Base-by-base conservation (phyloP, 2,797 vertebrate species). In the Eulemur rubriventer region DNA sequence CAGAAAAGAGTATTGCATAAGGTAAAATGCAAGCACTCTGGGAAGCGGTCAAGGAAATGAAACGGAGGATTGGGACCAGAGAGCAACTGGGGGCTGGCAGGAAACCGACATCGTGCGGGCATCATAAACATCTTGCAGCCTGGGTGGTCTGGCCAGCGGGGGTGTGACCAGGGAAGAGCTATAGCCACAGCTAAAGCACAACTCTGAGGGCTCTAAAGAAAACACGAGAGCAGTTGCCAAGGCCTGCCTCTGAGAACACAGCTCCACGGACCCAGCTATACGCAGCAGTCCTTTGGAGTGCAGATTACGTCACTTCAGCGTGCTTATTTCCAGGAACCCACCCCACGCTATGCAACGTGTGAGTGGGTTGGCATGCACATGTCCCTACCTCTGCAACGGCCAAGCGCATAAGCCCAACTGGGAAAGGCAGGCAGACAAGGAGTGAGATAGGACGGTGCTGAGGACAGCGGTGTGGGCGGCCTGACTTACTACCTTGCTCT, bases 401-500 rank as follows among this genome's bases (percentile, higher is more conserved):
- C 70, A 22, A 46, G 16, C n/a, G 16, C 2, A 11, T 3, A 7
- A n/a, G 22, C 43, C 63, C 4, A 16, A 22, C 12, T 0, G 7
- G 13, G 73, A 33, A 43, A 18, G n/a, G 55, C 35, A 72, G 73
- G 55, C 16, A 13, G 69, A 26, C 3, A 4, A 86, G 93, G 46
- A 92, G 65, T 48, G 8, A 52, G 72, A 82, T 18, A 48, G 75
- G 85, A 63, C 73, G 41, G 75, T n/a, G 26, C 30, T 10, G 11
- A 55, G 30, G 55, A 28, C 33, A 38, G 81, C 46, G 57, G 55
- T 26, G 38, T 4, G 43, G 24, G 20, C 63, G 76, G 30, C 17
- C 35, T 30, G 43, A 69, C 30, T 7, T 2, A 89, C 93, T 98
- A 99, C 99, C 99, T 99, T 99, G 96, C 98, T 98, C 92, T 98